A percentile compares a stretch with the other conserved stretches of the same genome.
These are phyloP conservation scores for Drosophila aff. DNA, from an alignment of 1,140 invertebrate genomes.

Conservation along the genomic window DNA sequence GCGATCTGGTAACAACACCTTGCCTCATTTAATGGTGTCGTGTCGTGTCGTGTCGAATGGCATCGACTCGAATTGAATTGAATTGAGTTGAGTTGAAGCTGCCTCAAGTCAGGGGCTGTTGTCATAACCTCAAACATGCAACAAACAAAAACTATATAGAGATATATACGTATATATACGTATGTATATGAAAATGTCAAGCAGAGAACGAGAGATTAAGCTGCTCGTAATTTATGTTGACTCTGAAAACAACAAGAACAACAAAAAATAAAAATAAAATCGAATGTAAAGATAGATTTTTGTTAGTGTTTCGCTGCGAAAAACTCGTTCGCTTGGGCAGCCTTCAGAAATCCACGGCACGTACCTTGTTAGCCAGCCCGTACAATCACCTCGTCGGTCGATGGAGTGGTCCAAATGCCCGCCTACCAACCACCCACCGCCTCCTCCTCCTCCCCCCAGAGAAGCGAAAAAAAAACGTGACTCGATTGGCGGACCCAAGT, in stretches of 20 bases:
- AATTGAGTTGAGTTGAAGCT: slow-evolving; percentile 25
- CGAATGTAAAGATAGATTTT: slow-evolving; percentile 77
- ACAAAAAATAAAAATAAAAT: slow-evolving; percentile 21
- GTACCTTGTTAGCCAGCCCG: slow-evolving; percentile 72
- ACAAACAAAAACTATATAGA: slow-evolving; percentile 30
- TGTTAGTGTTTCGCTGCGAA: slow-evolving; percentile 11
- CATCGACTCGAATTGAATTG: slow-evolving; percentile 15
- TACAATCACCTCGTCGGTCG: slow-evolving; percentile 72
- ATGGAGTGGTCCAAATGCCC: slow-evolving; percentile 40
- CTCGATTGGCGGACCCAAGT: slow-evolving; percentile 58
- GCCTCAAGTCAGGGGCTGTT: slow-evolving; percentile 25
- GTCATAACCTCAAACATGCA: slow-evolving; percentile 72
- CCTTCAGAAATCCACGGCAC: slow-evolving; percentile 73
- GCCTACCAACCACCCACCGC: neutral
- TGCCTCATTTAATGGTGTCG: slow-evolving; percentile 61
- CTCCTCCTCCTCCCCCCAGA: neutral
- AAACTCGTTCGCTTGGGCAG: slow-evolving; percentile 74
- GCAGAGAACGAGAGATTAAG: slow-evolving; percentile 63
- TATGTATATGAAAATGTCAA: slow-evolving; percentile 34
- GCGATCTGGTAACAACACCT: slow-evolving; percentile 40
- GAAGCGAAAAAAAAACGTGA: slow-evolving; percentile 58
- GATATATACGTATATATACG: neutral
- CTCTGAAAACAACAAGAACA: slow-evolving; percentile 62
- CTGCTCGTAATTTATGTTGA: slow-evolving; percentile 76
- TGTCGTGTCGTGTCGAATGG: slow-evolving; percentile 53